Evolutionary conservation across 1,140 invertebrate species (phyloP).

Genomic region (Lysiphlebus fabarum): DNA sequence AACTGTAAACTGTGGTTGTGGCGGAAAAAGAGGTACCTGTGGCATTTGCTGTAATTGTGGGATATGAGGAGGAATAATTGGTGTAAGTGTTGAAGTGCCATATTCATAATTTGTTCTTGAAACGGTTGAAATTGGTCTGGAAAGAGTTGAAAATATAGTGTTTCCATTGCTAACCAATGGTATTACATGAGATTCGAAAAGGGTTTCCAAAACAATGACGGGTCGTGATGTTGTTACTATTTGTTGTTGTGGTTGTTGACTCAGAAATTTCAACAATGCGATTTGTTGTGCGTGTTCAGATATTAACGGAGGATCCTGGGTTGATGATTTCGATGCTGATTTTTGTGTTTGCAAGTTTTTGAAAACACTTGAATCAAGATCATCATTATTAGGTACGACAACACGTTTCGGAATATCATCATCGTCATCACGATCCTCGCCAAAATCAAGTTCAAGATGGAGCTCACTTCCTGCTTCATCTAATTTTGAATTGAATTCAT

Average conservation of each 20-base stretch:
- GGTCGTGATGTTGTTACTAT: conserved; percentile 75
- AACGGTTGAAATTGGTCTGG: conserved; percentile 69
- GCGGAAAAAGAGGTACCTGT: conserved; percentile 56
- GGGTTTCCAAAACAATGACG: conserved; percentile 69
- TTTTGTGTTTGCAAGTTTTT: conserved; percentile 46
- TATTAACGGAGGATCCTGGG: conserved; percentile 55
- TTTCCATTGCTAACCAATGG: conserved; percentile 71
- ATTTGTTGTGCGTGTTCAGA: conserved; percentile 74
- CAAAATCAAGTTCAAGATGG: conserved; percentile 78
- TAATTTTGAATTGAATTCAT: conserved; percentile 81
- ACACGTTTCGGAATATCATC: conserved; percentile 62
- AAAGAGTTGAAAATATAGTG: conserved; percentile 73
- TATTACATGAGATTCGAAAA: conserved; percentile 78
- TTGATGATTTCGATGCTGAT: conserved; percentile 44
- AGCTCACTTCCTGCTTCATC: conserved; percentile 86
- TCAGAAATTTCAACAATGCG: conserved; percentile 67
- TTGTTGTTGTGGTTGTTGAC: conserved; percentile 66
- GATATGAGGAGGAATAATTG: conserved; percentile 46
- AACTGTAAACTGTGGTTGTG: conserved; percentile 69
- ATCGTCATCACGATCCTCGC: conserved; percentile 74
- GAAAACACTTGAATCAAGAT: conserved; percentile 65
- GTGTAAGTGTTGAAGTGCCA: conserved; percentile 67
- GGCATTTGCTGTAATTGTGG: conserved; percentile 46
- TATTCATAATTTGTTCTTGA: conserved; percentile 69
- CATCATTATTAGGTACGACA: conserved; percentile 59